Evolutionary conservation across 53 echinoderm and acorn worm genomes (phyloP), one percentile per base, ranked within the genome.

Genomic region (Echinometra lucunter): DNA sequence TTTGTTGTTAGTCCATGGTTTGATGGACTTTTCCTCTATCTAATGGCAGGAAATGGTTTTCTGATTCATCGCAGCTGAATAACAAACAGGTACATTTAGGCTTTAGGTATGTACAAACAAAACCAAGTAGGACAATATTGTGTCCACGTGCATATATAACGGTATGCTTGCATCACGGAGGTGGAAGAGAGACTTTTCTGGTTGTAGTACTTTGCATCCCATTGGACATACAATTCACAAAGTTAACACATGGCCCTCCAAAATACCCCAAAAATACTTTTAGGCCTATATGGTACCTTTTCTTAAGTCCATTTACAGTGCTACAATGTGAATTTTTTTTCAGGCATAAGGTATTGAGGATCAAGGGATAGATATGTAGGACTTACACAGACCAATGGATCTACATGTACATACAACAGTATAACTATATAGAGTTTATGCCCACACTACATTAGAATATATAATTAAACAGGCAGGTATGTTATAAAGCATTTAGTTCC

Each of bases 61-160:
- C 27, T 85, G 85, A 85, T 85, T 85, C 85, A 85, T 85, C 85
- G 49, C 3, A 85, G 45, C 85, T 85, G 85, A 85, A 85, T 85
- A 47, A 85, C 28, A 78, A 75, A 78, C 78, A 78, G 18, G 42
- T 15, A 78, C 35, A 72, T n/a, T n/a, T n/a, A n/a, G n/a, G 72
- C 34, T 72, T 34, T 35, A 78, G 2, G 40, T 40, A 38, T 75
- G 37, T 1, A 75, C 40, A 75, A 78, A 4, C 38, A 42, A 78
- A 23, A 6, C 0, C 21, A 35, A 34, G 42, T 9, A 78, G 42
- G 5, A 35, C 1, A 9, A 12, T 35, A 16, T 16, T 72, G 34
- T 72, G 21, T 27, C 6, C 27, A 66, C 21, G 7, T 56, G 56
- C 7, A 13, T 7, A 56, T 56, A 13, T 56, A 7, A 7, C 56